Evolutionary conservation across 2,888 invertebrate species (phyloP).

Genomic region (Ceratothoa steindachneri): DNA sequence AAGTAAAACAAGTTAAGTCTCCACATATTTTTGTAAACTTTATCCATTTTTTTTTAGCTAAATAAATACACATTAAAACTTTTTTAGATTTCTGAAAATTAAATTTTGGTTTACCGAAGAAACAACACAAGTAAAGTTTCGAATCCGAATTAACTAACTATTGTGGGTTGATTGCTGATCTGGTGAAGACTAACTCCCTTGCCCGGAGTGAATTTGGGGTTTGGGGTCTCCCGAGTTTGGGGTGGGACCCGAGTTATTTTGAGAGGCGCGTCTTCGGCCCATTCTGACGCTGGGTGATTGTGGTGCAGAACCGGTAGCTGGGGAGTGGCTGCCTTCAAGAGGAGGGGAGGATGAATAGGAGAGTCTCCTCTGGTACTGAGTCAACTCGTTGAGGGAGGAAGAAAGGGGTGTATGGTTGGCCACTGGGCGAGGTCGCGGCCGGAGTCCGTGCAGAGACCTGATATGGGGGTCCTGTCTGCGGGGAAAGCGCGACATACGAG

Average conservation of each 20-base stretch:
- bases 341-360: neutral
- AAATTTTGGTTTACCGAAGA: neutral
- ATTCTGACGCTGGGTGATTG: neutral
- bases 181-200: constrained; percentile 2
- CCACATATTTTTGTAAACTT: too few relatives aligned
- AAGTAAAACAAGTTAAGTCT: neutral
- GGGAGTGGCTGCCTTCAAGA: neutral
- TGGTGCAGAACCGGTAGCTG: neutral
- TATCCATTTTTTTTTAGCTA: neutral
- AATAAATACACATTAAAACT: neutral
- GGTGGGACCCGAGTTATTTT: constrained; percentile 13
- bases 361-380: constrained; percentile 5
- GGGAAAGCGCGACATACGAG: neutral
- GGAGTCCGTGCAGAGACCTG: neutral
- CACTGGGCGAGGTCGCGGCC: constrained; percentile 19
- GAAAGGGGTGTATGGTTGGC: constrained; percentile 17
- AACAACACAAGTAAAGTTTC: neutral
- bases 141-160: neutral
- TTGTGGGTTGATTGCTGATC: neutral
- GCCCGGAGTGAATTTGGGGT: neutral
- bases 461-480: constrained; percentile 1
- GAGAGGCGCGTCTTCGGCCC: constrained; percentile 20
- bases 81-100: neutral
- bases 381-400: constrained; percentile 28
- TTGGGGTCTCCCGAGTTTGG: neutral